These are phyloP conservation scores for pig (Sus scrofa) DNA, from an alignment of 2,113 vertebrate species.

Conservation along the genomic window DNA sequence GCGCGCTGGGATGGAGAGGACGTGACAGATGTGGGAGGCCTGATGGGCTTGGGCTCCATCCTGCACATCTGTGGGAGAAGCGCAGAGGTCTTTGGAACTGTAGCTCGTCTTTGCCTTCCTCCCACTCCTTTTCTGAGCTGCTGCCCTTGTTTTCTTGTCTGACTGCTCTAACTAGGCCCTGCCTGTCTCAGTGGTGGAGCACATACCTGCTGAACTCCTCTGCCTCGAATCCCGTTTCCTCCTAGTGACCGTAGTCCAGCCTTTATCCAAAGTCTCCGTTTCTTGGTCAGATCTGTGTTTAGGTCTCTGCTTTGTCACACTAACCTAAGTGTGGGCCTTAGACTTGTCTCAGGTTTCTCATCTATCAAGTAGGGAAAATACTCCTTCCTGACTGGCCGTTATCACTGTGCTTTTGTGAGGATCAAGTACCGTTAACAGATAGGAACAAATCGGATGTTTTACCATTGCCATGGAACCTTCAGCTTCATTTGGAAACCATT, in stretches of 20 bases:
- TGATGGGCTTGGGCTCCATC: background rate
- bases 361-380: conserved; percentile 26
- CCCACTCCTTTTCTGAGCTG: background rate
- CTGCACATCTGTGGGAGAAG: background rate
- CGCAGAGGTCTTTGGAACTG: background rate
- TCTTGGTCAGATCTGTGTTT: background rate
- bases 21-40: no score
- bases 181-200: background rate
- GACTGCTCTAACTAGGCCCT: background rate
- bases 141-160: background rate
- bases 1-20: background rate
- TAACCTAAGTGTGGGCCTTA: background rate
- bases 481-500: conserved; percentile 23
- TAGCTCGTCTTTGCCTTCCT: background rate
- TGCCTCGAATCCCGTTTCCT: background rate
- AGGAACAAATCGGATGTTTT: background rate
- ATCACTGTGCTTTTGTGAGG: background rate
- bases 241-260: background rate
- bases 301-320: background rate
- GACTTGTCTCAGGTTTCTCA: background rate
- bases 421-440: background rate
- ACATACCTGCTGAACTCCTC: background rate
- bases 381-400: background rate
- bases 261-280: background rate
- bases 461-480: background rate